These are phyloP conservation scores for Capreolus pygargus DNA, from an alignment of 2,113 vertebrate species.

Conservation along the genomic window DNA sequence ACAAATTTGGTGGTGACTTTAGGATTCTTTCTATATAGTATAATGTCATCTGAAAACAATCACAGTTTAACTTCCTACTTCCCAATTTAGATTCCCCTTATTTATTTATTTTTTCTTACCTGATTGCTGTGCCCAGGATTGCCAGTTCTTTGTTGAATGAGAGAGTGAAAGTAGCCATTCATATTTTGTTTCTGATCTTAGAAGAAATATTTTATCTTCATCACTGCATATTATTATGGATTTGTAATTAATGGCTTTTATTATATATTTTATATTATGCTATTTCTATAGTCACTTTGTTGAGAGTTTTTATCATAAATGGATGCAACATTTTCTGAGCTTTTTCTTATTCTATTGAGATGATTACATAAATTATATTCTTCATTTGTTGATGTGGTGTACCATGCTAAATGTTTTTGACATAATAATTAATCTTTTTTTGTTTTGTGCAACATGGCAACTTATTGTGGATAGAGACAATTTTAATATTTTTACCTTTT, in stretches of 20 bases:
- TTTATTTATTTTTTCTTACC: not conserved
- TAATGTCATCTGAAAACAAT: not conserved
- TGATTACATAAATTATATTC: not conserved
- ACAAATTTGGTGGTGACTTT: not conserved
- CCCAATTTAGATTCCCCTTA: not conserved
- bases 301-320: not conserved
- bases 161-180: not conserved
- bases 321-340: not conserved
- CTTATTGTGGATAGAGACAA: not conserved
- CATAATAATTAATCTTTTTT: not conserved
- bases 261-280: not conserved
- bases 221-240: not conserved
- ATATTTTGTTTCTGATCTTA: not conserved
- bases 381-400: not conserved
- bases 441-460: not conserved
- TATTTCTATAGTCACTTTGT: not conserved
- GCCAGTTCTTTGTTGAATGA: not conserved
- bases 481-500: not conserved
- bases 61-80: not conserved
- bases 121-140: not conserved
- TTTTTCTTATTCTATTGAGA: not conserved
- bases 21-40: not conserved
- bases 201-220: not conserved
- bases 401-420: not conserved
- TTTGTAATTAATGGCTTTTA: not conserved